Conservation (phyloP, 2,113 vertebrate genomes). For the Cyprinus carpio region DNA sequence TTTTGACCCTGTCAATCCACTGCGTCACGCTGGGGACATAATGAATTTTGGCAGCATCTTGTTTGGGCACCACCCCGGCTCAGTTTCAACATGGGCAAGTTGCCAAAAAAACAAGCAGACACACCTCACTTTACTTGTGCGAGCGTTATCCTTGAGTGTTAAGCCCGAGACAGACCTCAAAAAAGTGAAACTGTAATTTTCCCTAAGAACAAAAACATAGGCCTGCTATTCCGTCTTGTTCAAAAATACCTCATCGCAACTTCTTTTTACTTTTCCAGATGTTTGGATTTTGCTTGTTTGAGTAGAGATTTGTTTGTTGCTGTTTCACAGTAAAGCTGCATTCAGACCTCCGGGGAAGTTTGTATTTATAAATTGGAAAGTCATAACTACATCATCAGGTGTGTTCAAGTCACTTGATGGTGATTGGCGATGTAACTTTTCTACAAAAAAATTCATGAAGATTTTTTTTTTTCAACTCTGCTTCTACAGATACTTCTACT, state of each 20-base stretch:
- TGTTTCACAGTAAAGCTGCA: neutral
- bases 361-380: no score
- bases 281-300: neutral
- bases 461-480: no score
- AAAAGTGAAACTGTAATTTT: constrained; percentile 54
- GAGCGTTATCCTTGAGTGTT: neutral
- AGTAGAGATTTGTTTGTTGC: neutral
- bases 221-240: constrained; percentile 9
- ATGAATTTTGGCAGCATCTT: constrained; percentile 3
- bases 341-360: no score
- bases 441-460: no score
- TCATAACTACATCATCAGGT: no score
- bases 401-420: no score
- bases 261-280: neutral
- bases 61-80: constrained; percentile 11
- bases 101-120: constrained; percentile 3
- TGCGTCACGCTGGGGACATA: constrained; percentile 17
- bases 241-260: constrained; percentile 61
- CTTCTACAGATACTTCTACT: no score
- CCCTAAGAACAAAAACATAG: constrained; percentile 55
- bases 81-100: neutral
- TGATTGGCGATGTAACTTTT: no score
- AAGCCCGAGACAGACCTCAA: constrained; percentile 20
- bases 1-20: constrained; percentile 4
- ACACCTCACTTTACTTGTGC: neutral